Evolutionary conservation across 2,888 invertebrate genomes (phyloP).

Genomic region (Trachelus troglodyta): DNA sequence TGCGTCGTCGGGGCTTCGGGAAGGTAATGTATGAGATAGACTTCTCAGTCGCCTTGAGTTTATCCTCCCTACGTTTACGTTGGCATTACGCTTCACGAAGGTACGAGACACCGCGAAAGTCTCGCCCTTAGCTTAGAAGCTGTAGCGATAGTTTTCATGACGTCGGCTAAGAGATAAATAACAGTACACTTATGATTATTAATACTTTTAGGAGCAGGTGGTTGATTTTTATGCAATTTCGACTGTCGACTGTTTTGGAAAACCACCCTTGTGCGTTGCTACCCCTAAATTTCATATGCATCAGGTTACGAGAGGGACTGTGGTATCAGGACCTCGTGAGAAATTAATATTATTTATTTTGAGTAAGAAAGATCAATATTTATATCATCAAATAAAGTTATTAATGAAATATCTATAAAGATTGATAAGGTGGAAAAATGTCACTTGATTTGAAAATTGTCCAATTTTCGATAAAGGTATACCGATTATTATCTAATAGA

Average conservation of each 20-base stretch:
- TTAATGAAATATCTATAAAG: neutral
- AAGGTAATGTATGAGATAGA: conserved; percentile 45
- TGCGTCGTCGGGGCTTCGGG: conserved; percentile 44
- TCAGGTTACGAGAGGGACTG: neutral
- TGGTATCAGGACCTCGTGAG: neutral
- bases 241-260: conserved; percentile 6
- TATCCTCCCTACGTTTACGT: conserved; percentile 12
- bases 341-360: neutral
- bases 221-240: conserved; percentile 29
- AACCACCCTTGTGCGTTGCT: neutral
- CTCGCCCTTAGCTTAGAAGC: neutral
- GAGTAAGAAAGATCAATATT: neutral
- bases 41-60: conserved; percentile 32
- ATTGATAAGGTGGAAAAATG: neutral
- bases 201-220: conserved; percentile 22
- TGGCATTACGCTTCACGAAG: neutral
- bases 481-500: neutral
- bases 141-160: neutral
- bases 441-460: neutral
- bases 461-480: neutral
- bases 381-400: neutral
- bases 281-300: neutral
- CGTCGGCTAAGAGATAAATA: conserved; percentile 7
- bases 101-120: neutral
- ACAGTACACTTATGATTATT: conserved; percentile 26